Base-by-base conservation (phyloP, 2,797 vertebrate genomes). In the Sebastes nivosus region DNA sequence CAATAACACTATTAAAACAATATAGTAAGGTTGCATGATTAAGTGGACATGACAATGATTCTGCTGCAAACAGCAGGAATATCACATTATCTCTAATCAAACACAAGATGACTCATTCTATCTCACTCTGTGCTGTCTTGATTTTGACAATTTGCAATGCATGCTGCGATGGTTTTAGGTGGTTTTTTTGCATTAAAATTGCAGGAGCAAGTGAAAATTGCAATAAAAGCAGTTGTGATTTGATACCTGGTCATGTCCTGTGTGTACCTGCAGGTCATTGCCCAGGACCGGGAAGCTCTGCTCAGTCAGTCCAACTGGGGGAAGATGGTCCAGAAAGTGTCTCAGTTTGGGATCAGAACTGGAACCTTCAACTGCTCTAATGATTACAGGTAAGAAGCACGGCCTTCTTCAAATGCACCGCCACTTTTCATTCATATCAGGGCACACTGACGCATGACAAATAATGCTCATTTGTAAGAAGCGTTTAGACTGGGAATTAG, bases 301-400 rank as follows among this genome's bases (percentile, higher is more conserved):
- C 94, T 99, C 83, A 97, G 96, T 89, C 97, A 95, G 91, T 94
- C 96, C 75, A 97, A 96, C 91, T 99, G 98, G 98, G 96, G 96
- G 77, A 98, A 98, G 91, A 98, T 99, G 97, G 97, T 99, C 63
- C 98, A 97, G 94, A 99, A 99, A 87, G 97, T 99, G 4, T 99
- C 98, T 34, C 97, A 97, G 92, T 99, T 99, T 77, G 98, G 98
- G 81, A 99, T 99, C 91, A 97, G 98, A 80, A 97, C 98, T 6
- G 98, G 98, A 90, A 99, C 97, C 72, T 99, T 99, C 76, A 99
- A 99, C 95, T 99, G 98, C 88, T 99, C 98, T 70, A 97, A 94
- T 93, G 98, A 99, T 84, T 95, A 97, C 91, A 98, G 97, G 98
- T 99, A 87, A 91, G 93, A 27, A 20, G 7, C 36, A 8, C 13